Evolutionary conservation across 1,140 invertebrate genomes (phyloP).

Genomic region (Globodera ellingtonae): DNA sequence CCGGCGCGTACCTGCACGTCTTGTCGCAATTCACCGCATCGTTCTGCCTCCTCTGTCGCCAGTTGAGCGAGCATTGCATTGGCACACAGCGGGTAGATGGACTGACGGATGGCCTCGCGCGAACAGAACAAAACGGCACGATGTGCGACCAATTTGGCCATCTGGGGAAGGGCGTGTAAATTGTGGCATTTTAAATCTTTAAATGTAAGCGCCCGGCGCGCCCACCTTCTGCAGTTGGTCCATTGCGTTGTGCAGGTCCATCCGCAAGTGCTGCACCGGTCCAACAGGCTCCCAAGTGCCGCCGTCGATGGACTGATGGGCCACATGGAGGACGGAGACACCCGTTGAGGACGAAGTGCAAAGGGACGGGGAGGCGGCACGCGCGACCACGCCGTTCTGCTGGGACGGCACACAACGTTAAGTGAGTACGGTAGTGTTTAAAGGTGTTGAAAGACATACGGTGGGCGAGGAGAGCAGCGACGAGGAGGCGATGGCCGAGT

Average conservation of each 20-base stretch:
- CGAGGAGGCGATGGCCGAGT: conserved; percentile 36
- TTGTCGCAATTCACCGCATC: not conserved
- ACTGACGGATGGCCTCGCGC: conserved; percentile 20
- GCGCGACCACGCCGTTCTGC: not conserved
- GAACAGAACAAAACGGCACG: conserved; percentile 10
- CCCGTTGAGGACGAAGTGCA: conserved; percentile 25
- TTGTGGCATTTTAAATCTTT: not conserved
- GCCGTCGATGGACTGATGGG: conserved; percentile 10
- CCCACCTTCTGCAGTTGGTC: conserved; percentile 3
- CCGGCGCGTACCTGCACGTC: not conserved
- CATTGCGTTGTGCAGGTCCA: conserved; percentile 5
- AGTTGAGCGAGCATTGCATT: conserved; percentile 12
- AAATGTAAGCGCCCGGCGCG: not conserved
- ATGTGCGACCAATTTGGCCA: not conserved
- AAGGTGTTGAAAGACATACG: not conserved
- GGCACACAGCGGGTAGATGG: conserved; percentile 20
- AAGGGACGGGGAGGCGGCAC: not conserved
- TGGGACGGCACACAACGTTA: not conserved
- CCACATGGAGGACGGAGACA: conserved; percentile 28
- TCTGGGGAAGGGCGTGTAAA: not conserved
- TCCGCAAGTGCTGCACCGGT: conserved; percentile 16
- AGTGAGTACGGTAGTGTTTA: not conserved
- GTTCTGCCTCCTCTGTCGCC: not conserved
- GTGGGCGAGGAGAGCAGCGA: conserved; percentile 31
- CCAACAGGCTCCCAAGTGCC: conserved; percentile 13